Evolutionary conservation across 2,888 invertebrate genomes (phyloP), one percentile per base, ranked within the genome.

Genomic region (Barypeithes pellucidus): DNA sequence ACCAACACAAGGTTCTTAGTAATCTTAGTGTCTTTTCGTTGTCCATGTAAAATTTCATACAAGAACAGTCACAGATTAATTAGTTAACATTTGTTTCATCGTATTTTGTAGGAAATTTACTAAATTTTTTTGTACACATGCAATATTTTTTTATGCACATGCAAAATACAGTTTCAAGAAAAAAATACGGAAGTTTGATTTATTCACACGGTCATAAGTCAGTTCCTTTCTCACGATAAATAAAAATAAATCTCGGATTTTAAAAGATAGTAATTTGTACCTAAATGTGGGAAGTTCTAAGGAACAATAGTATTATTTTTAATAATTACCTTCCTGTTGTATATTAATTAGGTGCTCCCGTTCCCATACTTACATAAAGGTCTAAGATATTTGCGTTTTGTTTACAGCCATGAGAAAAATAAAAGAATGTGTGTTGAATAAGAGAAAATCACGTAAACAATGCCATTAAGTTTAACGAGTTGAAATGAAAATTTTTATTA

Each of bases 271-370:
- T 78, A 78, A 79, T 80, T 81, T 78, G 79, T 80, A 79, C 78
- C 78, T 81, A 80, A 83, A 81, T 83, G 84, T 85, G 85, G 84
- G 85, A 85, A 84, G 78, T 79, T 81, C 71, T 65, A 75, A 77
- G 79, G 78, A 81, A 85, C 84, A 86, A 86, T 85, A 81, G 83
- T 79, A 81, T 83, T 80, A 82, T 84, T 83, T 85, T 84, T 83
- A 84, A 85, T 86, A 86, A 85, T 85, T 84, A 83, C 81, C 81
- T 83, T 82, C 82, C 85, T 83, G 81, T 82, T 84, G 85, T 83
- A 84, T 85, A 85, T 85, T 85, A 85, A 86, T 85, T 81, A 83
- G 82, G 80, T 80, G 85, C 81, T 84, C 86, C 81, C 83, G 81
- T 86, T 86, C 86, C 83, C 86, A 86, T 62, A 63, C 73, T 45